These are phyloP conservation scores for Cataglyphis hispanica DNA, from an alignment of 1,140 invertebrate genomes.

Conservation along the genomic window DNA sequence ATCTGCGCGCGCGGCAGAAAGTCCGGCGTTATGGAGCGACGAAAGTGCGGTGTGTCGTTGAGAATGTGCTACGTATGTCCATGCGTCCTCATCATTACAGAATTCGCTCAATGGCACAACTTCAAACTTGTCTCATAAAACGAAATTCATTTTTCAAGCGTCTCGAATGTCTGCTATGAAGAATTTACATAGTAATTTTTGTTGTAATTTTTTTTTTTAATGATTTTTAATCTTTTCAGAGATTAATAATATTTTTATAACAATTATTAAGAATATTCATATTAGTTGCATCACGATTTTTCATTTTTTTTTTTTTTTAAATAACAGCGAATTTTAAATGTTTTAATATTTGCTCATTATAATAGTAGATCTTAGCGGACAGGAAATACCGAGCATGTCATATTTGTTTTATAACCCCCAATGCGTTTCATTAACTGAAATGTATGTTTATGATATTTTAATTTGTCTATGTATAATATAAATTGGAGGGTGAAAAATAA, in stretches of 20 bases:
- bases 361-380: too few species aligned
- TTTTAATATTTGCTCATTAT: too few species aligned
- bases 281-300: constrained; percentile 5
- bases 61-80: constrained; percentile 29
- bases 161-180: not conserved
- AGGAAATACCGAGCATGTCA: not conserved
- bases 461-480: not conserved
- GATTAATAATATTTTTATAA: not conserved
- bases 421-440: not conserved
- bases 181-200: not conserved
- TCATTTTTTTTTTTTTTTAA: too few species aligned
- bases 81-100: constrained; percentile 28
- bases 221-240: not conserved
- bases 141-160: constrained; percentile 27
- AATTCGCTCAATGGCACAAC: constrained; percentile 10
- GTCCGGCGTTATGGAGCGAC: constrained; percentile 55
- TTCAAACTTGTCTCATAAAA: constrained; percentile 12
- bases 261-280: not conserved
- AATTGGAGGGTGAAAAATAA: not conserved
- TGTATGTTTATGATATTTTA: not conserved
- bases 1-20: constrained; percentile 5
- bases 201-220: not conserved
- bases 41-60: constrained; percentile 57
- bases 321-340: too few species aligned
- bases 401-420: not conserved